Conservation (phyloP, 2,113 vertebrate genomes). For the Onychorhynchus coronatus region DNA sequence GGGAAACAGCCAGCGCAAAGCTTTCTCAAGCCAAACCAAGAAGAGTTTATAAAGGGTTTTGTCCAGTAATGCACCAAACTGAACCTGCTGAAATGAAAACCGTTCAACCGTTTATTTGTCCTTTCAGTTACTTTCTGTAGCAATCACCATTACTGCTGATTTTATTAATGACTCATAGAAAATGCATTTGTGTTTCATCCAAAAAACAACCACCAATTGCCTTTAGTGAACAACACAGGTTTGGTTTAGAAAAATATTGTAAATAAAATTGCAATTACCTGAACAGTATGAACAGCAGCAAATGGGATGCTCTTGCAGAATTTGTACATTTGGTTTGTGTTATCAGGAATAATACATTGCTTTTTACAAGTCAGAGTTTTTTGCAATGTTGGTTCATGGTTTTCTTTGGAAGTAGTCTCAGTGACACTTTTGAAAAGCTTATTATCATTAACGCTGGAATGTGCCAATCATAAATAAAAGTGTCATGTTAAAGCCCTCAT, state of each 20-base stretch:
- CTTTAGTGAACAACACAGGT: background rate
- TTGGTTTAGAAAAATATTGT: background rate
- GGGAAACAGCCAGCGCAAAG: constrained; percentile 41
- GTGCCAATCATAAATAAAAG: background rate
- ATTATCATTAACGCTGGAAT: background rate
- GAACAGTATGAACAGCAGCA: background rate
- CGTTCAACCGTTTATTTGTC: constrained; percentile 59
- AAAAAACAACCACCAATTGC: background rate
- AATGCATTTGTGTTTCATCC: constrained; percentile 17
- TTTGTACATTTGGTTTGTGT: background rate
- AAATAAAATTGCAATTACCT: background rate
- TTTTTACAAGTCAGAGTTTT: background rate
- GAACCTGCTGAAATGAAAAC: constrained; percentile 43
- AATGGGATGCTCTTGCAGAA: background rate
- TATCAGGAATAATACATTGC: background rate
- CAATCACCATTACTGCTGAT: constrained; percentile 6
- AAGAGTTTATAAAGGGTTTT: constrained; percentile 46
- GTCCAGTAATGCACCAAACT: constrained; percentile 14
- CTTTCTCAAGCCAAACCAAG: constrained; percentile 45
- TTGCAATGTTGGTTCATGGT: background rate
- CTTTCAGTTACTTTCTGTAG: constrained; percentile 62
- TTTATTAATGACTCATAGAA: constrained; percentile 65
- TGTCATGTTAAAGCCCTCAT: background rate
- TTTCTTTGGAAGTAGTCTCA: background rate
- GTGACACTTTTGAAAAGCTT: background rate